Conservation (phyloP, 2,113 vertebrate genomes). For the Felis catus region DNA sequence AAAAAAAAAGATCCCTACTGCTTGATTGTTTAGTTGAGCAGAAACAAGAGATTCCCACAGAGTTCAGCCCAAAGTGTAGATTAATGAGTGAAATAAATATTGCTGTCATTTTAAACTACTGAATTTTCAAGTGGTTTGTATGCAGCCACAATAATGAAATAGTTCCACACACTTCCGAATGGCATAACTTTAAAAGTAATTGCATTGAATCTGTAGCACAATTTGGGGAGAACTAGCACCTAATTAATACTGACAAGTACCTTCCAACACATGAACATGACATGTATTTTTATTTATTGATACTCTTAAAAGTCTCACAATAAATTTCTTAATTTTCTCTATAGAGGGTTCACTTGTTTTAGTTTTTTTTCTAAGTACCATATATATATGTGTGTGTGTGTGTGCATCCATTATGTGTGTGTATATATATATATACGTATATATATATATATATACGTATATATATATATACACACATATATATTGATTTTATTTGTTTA, state of each 20-base stretch:
- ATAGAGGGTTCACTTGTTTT: background rate
- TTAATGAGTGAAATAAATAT: background rate
- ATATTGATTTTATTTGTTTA: no score
- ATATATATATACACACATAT: no score
- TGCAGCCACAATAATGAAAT: background rate
- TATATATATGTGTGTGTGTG: no score
- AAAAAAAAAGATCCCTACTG: background rate
- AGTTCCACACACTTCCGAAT: background rate
- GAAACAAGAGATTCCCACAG: background rate
- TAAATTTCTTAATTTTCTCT: background rate
- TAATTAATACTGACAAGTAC: background rate
- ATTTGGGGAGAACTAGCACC: background rate
- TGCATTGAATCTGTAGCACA: background rate
- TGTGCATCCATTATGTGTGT: no score
- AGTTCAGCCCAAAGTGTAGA: background rate
- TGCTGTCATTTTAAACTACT: background rate
- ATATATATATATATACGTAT: no score
- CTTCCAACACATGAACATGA: background rate
- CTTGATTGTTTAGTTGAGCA: background rate
- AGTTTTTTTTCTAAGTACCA: background rate
- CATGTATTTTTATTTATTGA: background rate
- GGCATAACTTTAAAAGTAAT: background rate
- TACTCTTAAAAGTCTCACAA: background rate
- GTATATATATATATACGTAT: fast-evolving
- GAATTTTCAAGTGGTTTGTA: background rate